phyloP scores from a whole-genome alignment of 2,797 vertebrate species.

The Zenarchopterus dispar region DNA sequence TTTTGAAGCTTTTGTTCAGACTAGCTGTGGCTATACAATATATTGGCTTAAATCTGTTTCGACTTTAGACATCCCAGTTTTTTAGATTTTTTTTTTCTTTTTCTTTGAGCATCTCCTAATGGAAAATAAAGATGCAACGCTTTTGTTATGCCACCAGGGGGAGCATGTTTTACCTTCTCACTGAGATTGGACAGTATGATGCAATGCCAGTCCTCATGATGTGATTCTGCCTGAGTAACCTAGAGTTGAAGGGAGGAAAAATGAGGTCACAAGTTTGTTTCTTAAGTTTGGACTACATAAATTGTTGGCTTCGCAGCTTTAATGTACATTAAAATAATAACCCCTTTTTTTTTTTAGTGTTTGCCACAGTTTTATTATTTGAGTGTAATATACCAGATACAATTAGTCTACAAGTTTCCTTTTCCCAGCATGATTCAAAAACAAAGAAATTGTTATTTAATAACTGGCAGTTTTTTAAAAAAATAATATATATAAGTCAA shows the following conservation, averaged over 20 bases:
- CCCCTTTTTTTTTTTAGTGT: no score
- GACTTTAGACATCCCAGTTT: no score
- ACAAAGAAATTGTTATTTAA: not conserved
- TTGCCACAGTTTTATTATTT: not conserved
- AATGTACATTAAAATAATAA: not conserved
- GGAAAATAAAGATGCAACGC: slow-evolving; percentile 13
- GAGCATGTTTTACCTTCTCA: slow-evolving; percentile 19
- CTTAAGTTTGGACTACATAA: not conserved
- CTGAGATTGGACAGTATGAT: slow-evolving; percentile 53
- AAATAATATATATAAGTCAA: not conserved
- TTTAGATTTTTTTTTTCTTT: not conserved
- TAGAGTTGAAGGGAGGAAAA: slow-evolving; percentile 14
- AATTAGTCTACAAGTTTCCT: not conserved
- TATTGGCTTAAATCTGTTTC: no score
- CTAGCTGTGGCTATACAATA: no score
- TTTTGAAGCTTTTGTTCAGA: no score
- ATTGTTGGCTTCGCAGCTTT: not conserved
- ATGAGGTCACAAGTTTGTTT: slow-evolving; percentile 6
- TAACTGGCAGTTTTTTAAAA: not conserved
- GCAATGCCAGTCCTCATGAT: slow-evolving; percentile 58
- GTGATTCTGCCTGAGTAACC: slow-evolving; percentile 55
- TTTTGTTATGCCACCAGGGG: slow-evolving; percentile 61
- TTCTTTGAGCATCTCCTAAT: not conserved
- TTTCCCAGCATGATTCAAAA: not conserved
- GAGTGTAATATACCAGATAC: not conserved